Conservation (phyloP, 2,797 vertebrate genomes). For the Clarias fuscus region DNA sequence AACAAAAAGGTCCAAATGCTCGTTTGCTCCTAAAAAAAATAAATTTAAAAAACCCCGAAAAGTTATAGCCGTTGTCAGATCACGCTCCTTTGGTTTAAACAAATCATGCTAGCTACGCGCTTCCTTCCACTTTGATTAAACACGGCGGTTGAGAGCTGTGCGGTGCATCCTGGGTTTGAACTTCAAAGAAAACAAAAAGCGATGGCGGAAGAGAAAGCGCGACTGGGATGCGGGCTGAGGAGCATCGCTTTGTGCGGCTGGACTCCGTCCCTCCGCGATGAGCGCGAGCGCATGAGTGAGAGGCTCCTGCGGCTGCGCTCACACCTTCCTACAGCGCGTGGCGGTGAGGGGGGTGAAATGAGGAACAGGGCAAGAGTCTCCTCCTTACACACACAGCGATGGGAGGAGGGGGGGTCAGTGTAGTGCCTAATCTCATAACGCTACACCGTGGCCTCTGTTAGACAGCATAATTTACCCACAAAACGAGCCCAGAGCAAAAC, state of each 20-base stretch:
- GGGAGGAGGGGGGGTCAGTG: not conserved
- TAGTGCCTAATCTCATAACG: not conserved
- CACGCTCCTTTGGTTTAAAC: slow-evolving; percentile 69
- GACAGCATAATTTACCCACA: not conserved
- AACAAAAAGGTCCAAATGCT: slow-evolving; percentile 67
- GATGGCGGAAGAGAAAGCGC: slow-evolving; percentile 65
- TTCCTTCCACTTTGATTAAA: slow-evolving; percentile 74
- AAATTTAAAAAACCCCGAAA: slow-evolving; percentile 72
- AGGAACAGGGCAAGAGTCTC: slow-evolving; percentile 18
- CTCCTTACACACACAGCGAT: slow-evolving; percentile 4
- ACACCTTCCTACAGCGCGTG: slow-evolving; percentile 1
- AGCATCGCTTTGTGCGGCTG: slow-evolving; percentile 82
- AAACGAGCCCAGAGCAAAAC: not conserved
- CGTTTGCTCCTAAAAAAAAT: slow-evolving; percentile 68
- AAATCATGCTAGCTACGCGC: slow-evolving; percentile 74
- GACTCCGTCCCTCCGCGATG: slow-evolving; percentile 75
- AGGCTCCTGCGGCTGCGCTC: slow-evolving; percentile 69
- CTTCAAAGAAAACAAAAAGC: slow-evolving; percentile 68
- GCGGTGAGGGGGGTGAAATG: not conserved
- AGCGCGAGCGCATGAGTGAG: slow-evolving; percentile 71
- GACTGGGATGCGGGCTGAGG: slow-evolving; percentile 68
- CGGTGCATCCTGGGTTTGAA: slow-evolving; percentile 59
- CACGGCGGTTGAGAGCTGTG: slow-evolving; percentile 63
- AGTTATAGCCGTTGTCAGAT: slow-evolving; percentile 79
- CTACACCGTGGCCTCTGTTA: not conserved